Percentiles rank a stretch among this genome's conserved stretches.
Conservation (phyloP, 2,113 vertebrate genomes). For the Boulengeromyrus knoepffleri region DNA sequence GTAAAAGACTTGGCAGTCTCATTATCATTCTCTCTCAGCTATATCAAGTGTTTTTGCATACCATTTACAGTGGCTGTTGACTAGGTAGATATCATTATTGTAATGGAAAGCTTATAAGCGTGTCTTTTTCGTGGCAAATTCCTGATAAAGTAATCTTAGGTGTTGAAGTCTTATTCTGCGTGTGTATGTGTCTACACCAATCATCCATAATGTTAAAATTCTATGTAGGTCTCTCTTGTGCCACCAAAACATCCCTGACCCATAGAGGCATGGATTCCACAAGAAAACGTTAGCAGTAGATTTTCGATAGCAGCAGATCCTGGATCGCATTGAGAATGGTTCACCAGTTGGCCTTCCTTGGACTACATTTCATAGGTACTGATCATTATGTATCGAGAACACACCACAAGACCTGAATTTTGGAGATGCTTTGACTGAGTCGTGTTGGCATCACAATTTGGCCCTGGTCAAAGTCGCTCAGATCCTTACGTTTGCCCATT, state of each 20-base stretch:
- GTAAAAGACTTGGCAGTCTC: not conserved
- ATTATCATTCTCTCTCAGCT: not conserved
- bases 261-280: not conserved
- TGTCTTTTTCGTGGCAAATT: not conserved
- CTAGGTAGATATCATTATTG: not conserved
- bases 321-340: not conserved
- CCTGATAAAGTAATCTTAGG: not conserved
- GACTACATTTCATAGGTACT: not conserved
- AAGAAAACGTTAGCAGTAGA: not conserved
- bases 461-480: not conserved
- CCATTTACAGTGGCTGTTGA: conserved; percentile 1
- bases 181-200: not conserved
- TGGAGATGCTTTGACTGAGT: not conserved
- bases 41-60: not conserved
- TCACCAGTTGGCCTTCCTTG: not conserved
- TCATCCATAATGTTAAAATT: not conserved
- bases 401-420: not conserved
- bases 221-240: not conserved
- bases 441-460: not conserved
- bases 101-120: not conserved
- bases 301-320: not conserved
- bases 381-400: not conserved
- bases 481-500: not conserved
- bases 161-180: not conserved
- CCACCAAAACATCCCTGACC: not conserved